Conservation (phyloP, 2,888 invertebrate species). For the Netelia melanura region DNA sequence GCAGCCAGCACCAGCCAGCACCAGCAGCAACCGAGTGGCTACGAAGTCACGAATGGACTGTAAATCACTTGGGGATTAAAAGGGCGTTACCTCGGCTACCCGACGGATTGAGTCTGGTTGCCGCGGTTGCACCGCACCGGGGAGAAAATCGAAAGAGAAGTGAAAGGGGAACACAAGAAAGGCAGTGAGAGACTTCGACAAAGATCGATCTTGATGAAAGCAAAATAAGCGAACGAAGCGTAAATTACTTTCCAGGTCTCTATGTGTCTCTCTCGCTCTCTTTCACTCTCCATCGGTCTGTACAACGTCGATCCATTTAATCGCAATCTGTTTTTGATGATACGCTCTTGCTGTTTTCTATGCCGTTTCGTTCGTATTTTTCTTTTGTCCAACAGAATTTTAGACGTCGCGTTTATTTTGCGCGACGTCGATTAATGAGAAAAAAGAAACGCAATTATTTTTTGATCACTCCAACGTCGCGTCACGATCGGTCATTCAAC, state of each 20-base stretch:
- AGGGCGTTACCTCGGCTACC: slow-evolving; percentile 57
- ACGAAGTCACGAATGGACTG: slow-evolving; percentile 61
- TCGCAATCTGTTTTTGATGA: slow-evolving; percentile 43
- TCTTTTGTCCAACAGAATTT: too few species aligned
- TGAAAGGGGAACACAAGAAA: slow-evolving; percentile 56
- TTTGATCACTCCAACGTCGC: too few species aligned
- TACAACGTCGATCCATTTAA: slow-evolving; percentile 28
- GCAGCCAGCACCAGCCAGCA: slow-evolving; percentile 33
- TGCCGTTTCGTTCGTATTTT: too few species aligned
- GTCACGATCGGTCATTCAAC: too few species aligned
- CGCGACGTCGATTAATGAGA: too few species aligned
- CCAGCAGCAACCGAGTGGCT: slow-evolving; percentile 42
- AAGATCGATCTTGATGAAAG: slow-evolving; percentile 64
- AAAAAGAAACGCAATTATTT: too few species aligned
- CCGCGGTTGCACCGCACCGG: slow-evolving; percentile 16
- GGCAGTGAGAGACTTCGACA: slow-evolving; percentile 53
- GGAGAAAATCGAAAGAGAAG: slow-evolving; percentile 54
- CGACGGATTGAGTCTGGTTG: slow-evolving; percentile 49
- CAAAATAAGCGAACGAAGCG: slow-evolving; percentile 56
- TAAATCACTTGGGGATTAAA: slow-evolving; percentile 66
- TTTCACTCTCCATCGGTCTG: background rate
- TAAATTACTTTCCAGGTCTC: slow-evolving; percentile 55
- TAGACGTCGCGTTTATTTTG: too few species aligned
- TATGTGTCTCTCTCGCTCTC: background rate
- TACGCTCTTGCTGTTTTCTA: slow-evolving; percentile 32